Conservation (phyloP, 2,888 invertebrate species). For the Crocallis elinguaria region DNA sequence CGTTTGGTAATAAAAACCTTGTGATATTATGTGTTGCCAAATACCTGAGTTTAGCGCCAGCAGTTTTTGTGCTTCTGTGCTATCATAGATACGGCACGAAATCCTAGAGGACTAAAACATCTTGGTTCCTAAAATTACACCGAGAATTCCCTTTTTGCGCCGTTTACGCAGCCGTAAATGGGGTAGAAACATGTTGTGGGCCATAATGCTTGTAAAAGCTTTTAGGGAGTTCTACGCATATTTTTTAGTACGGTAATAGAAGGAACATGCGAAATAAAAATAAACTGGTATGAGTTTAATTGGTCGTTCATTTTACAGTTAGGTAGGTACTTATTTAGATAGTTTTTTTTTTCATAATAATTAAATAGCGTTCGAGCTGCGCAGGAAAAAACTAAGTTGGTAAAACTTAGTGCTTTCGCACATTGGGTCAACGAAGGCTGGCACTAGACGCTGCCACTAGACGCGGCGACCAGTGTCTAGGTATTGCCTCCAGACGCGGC, state of each 20-base stretch:
- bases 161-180: constrained; percentile 10
- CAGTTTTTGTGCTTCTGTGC: constrained; percentile 9
- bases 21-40: neutral
- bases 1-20: no score
- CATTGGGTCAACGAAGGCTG: no score
- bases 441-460: no score
- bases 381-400: no score
- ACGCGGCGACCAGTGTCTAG: no score
- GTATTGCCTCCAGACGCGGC: no score
- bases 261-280: neutral
- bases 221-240: constrained; percentile 8
- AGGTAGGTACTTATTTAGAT: no score
- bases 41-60: constrained; percentile 6
- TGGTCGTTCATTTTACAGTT: no score
- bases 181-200: neutral
- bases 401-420: no score
- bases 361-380: no score
- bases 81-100: constrained; percentile 2
- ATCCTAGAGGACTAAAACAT: neutral
- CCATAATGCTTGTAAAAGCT: constrained; percentile 7
- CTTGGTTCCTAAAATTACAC: neutral
- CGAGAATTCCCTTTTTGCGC: constrained; percentile 5
- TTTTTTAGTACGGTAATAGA: neutral
- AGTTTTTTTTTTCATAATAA: no score
- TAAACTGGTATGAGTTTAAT: neutral